These are phyloP conservation scores for Drosophila kokeensis DNA, from an alignment of 2,888 invertebrate species.

Conservation along the genomic window DNA sequence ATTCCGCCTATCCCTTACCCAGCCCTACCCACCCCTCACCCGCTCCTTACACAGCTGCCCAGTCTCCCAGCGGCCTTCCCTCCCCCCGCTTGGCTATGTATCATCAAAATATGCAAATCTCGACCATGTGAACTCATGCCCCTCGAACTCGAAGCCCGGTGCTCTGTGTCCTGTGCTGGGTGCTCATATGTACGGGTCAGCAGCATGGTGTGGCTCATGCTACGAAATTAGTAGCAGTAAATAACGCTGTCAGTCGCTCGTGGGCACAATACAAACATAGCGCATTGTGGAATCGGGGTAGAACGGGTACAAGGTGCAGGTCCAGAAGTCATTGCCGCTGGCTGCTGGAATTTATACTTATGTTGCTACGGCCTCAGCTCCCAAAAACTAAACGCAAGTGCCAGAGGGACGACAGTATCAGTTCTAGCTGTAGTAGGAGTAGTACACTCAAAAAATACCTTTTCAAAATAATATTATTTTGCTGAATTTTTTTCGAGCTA, in stretches of 20 bases:
- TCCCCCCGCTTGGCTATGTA: constrained; percentile 55
- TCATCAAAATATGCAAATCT: constrained; percentile 79
- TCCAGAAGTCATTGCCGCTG: constrained; percentile 64
- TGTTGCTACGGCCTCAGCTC: constrained; percentile 23
- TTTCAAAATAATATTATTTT: background rate
- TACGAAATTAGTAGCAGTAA: constrained; percentile 64
- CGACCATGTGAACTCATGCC: constrained; percentile 39
- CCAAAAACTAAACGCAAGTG: constrained; percentile 7
- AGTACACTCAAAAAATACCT: background rate
- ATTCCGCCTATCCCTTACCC: background rate
- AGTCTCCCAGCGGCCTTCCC: constrained; percentile 17
- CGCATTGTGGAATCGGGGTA: background rate
- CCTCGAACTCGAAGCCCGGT: constrained; percentile 8
- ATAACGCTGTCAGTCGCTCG: constrained; percentile 58
- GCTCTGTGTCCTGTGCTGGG: background rate
- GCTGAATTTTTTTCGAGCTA: background rate
- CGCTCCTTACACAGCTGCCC: constrained; percentile 24
- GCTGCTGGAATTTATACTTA: constrained; percentile 66
- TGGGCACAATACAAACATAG: constrained; percentile 33
- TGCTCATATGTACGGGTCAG: constrained; percentile 33
- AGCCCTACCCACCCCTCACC: background rate
- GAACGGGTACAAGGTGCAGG: constrained; percentile 6
- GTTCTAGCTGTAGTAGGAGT: background rate
- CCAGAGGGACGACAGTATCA: constrained; percentile 9
- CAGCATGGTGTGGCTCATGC: constrained; percentile 31